phyloP scores from a whole-genome alignment of 2,797 vertebrate genomes.

The Mycteria americana region DNA sequence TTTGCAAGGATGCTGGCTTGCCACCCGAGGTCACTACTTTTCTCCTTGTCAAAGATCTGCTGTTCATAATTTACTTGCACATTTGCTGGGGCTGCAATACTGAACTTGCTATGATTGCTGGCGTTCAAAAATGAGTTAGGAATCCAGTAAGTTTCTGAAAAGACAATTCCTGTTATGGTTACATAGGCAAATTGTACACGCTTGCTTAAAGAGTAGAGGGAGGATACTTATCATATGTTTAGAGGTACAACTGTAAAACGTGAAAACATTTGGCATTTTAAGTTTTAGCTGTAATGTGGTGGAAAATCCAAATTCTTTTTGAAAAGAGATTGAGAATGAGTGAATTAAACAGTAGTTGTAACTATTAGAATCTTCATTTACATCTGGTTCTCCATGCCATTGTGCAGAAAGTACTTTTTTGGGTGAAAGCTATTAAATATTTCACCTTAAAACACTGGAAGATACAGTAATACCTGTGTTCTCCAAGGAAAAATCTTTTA shows the following conservation, averaged over 20 bases:
- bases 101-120: conserved; percentile 69
- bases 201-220: not conserved
- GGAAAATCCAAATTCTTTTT: not conserved
- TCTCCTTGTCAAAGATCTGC: conserved; percentile 66
- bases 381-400: not conserved
- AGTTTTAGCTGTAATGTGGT: not conserved
- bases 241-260: not conserved
- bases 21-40: conserved; percentile 51
- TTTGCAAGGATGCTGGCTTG: conserved; percentile 72
- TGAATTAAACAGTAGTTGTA: not conserved
- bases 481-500: not conserved
- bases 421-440: not conserved
- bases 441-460: not conserved
- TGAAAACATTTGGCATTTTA: not conserved
- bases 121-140: conserved; percentile 58
- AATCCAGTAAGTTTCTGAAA: conserved; percentile 53
- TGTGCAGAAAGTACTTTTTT: not conserved
- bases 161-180: not conserved
- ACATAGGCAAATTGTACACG: not conserved
- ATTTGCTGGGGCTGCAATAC: conserved; percentile 74
- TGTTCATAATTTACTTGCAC: conserved; percentile 70
- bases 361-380: not conserved
- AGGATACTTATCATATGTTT: not conserved
- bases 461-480: not conserved
- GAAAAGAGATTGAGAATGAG: not conserved